These are phyloP conservation scores for Cyanoderma ruficeps DNA, from an alignment of 2,113 vertebrate genomes.

Conservation along the genomic window DNA sequence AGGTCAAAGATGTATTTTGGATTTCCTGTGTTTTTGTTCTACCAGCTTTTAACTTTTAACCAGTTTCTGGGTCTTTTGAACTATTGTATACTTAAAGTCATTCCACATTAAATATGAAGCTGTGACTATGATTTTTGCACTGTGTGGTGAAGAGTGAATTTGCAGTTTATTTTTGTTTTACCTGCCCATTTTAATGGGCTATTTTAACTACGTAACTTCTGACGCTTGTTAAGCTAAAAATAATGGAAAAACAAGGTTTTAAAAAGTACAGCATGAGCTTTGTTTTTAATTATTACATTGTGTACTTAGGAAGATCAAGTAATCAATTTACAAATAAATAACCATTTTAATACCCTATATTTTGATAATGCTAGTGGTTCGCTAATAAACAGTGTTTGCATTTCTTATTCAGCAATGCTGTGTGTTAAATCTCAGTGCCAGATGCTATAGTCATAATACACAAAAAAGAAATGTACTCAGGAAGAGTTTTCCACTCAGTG, in stretches of 20 bases:
- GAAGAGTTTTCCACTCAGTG: not conserved
- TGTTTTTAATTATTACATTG: not conserved
- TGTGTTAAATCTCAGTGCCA: not conserved
- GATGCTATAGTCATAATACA: not conserved
- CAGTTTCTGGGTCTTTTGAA: constrained; percentile 41
- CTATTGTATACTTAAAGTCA: constrained; percentile 41
- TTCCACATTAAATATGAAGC: constrained; percentile 60
- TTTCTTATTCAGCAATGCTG: not conserved
- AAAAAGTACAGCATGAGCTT: not conserved
- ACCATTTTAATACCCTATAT: not conserved
- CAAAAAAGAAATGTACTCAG: not conserved
- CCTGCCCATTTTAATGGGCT: not conserved
- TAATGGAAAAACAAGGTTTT: not conserved
- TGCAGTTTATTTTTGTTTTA: not conserved
- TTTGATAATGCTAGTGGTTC: not conserved
- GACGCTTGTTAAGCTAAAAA: not conserved
- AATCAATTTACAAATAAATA: not conserved
- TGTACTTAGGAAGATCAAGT: not conserved
- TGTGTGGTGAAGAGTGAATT: constrained; percentile 20
- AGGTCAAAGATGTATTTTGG: constrained; percentile 8
- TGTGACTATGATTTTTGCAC: constrained; percentile 9
- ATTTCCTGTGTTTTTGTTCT: constrained; percentile 46
- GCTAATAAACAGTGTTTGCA: not conserved
- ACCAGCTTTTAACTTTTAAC: constrained; percentile 4
- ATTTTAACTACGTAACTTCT: not conserved